phyloP scores from a whole-genome alignment of 92 coral and sea anemone genomes.

The Epizoanthus rinbou region DNA sequence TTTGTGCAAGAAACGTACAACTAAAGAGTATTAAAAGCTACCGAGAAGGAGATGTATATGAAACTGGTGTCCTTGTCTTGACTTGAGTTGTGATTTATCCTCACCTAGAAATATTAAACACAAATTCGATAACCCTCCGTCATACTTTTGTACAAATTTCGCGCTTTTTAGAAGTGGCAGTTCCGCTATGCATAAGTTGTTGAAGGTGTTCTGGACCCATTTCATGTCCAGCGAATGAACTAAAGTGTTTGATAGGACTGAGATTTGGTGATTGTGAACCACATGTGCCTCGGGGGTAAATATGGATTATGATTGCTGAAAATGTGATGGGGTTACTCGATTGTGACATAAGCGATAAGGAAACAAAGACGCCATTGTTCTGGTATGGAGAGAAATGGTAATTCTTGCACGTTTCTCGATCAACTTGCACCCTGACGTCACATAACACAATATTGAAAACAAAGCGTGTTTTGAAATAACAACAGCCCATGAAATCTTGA shows the following conservation, averaged over 20 bases:
- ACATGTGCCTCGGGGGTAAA: slow-evolving; percentile 23
- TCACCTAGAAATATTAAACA: too few species aligned
- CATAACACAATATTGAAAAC: not conserved
- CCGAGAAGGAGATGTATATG: slow-evolving; percentile 15
- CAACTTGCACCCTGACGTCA: slow-evolving; percentile 1
- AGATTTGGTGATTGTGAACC: not conserved
- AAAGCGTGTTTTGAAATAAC: not conserved
- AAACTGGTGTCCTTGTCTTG: not conserved
- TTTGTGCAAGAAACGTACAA: slow-evolving; percentile 57
- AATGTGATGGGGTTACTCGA: slow-evolving; percentile 24
- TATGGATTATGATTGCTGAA: slow-evolving; percentile 16
- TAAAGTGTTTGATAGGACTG: not conserved
- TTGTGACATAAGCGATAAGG: slow-evolving; percentile 11
- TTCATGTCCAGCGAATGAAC: not conserved
- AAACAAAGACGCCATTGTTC: slow-evolving; percentile 15
- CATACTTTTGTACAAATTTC: not conserved
- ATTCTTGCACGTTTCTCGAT: slow-evolving; percentile 30
- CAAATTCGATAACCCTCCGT: too few species aligned
- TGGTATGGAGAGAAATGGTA: not conserved
- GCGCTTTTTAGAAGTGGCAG: slow-evolving; percentile 13
- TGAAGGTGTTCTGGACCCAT: not conserved
- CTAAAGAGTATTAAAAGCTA: slow-evolving; percentile 44
- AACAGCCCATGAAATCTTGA: not conserved
- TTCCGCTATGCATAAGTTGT: slow-evolving; percentile 6
- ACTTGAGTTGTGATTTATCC: not conserved